Conservation (phyloP, 64 coral and sea anemone genomes). For the Stylophora pistillata region DNA sequence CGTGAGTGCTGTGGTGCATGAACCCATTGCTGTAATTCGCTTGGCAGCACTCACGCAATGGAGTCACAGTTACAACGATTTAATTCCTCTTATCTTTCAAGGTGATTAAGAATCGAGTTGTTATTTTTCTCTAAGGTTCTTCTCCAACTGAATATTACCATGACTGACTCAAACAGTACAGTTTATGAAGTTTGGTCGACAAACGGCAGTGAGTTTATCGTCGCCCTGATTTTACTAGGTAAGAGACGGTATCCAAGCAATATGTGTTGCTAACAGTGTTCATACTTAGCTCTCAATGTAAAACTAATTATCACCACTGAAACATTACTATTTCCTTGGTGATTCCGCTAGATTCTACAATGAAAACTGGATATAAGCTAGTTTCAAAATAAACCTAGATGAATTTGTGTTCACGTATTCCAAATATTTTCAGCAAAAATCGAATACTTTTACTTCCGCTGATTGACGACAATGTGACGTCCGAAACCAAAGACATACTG, state of each 20-base stretch:
- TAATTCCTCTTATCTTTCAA: neutral
- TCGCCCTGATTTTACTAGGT: neutral
- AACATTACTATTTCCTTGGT: too few species aligned
- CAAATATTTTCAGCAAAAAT: too few species aligned
- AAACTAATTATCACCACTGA: too few species aligned
- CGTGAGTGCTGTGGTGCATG: slow-evolving; percentile 11
- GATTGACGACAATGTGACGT: too few species aligned
- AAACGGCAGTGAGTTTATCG: neutral
- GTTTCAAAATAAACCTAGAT: too few species aligned
- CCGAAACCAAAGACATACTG: too few species aligned
- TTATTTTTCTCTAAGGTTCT: neutral
- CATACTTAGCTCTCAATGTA: too few species aligned
- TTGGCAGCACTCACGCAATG: neutral
- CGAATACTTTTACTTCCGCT: too few species aligned
- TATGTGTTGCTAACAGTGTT: too few species aligned
- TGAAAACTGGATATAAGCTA: too few species aligned
- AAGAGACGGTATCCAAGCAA: neutral
- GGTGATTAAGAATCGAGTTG: neutral
- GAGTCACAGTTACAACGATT: neutral
- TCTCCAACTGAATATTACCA: neutral
- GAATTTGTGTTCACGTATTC: too few species aligned
- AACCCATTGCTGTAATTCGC: neutral
- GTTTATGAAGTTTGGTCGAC: neutral
- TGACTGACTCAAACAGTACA: neutral
- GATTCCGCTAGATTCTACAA: too few species aligned